Percentiles rank a stretch among this genome's conserved stretches.
Evolutionary conservation across 2,888 invertebrate genomes (phyloP).

Genomic region (Girardia tigrina): DNA sequence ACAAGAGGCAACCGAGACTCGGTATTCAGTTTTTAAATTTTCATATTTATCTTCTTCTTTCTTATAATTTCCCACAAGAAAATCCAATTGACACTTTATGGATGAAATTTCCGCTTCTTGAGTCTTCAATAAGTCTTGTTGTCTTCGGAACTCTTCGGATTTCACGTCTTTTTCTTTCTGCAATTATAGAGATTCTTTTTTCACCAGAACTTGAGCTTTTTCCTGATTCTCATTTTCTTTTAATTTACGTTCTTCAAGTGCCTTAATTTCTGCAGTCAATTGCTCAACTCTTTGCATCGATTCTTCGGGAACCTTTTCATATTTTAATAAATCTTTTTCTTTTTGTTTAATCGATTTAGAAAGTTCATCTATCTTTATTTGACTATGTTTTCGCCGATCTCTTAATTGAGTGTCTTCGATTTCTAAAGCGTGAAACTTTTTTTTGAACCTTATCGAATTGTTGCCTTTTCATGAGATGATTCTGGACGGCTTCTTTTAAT

Average conservation of each 20-base stretch:
- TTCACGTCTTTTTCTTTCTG: conserved; percentile 62
- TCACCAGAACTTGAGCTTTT: background rate
- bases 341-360: background rate
- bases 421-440: conserved; percentile 58
- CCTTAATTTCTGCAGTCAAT: conserved; percentile 51
- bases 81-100: background rate
- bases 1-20: background rate
- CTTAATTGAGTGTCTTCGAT: conserved; percentile 56
- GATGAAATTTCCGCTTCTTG: conserved; percentile 16
- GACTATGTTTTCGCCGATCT: conserved; percentile 53
- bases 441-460: conserved; percentile 39
- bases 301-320: conserved; percentile 61
- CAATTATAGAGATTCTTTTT: conserved; percentile 50
- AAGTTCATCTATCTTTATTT: conserved; percentile 54
- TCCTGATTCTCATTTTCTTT: conserved; percentile 53
- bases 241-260: conserved; percentile 55
- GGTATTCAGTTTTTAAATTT: background rate
- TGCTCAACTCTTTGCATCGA: conserved; percentile 60
- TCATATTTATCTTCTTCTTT: conserved; percentile 45
- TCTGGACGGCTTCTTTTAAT: background rate
- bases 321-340: conserved; percentile 55
- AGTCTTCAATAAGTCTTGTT: conserved; percentile 41
- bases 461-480: background rate
- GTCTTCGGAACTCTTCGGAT: conserved; percentile 56
- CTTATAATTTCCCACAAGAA: background rate